Evolutionary conservation across 2,888 invertebrate genomes (phyloP).

Genomic region (Eupithecia tripunctaria): DNA sequence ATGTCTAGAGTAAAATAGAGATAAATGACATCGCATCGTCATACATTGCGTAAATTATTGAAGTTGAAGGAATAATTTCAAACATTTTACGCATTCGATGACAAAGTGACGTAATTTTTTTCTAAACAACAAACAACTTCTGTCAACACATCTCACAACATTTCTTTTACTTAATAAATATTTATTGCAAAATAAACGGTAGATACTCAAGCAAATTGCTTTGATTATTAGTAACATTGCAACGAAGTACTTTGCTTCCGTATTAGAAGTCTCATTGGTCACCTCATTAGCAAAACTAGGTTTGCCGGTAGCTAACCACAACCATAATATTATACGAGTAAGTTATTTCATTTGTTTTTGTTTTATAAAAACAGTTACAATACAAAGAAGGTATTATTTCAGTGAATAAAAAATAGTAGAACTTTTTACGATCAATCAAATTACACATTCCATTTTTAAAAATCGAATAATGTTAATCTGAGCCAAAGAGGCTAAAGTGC

Average conservation of each 20-base stretch:
- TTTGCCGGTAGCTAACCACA: constrained; percentile 28
- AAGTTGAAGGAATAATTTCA: too few species aligned
- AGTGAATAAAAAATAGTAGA: constrained; percentile 13
- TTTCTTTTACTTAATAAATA: not conserved
- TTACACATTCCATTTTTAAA: not conserved
- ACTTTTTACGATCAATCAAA: constrained; percentile 9
- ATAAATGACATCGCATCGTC: too few species aligned
- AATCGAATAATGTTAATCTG: not conserved
- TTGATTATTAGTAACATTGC: not conserved
- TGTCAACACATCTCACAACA: not conserved
- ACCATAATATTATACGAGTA: not conserved
- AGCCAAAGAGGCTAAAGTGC: constrained; percentile 5
- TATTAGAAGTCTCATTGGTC: constrained; percentile 40
- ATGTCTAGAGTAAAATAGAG: too few species aligned
- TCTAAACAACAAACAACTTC: too few species aligned
- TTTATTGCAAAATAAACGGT: not conserved
- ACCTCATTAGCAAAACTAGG: constrained; percentile 56
- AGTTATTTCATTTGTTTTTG: constrained; percentile 7
- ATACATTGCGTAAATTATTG: too few species aligned
- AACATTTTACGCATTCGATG: too few species aligned
- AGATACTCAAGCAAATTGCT: not conserved
- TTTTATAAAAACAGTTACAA: not conserved
- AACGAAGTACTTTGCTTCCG: constrained; percentile 30
- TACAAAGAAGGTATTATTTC: not conserved
- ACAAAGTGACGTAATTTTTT: too few species aligned